Evolutionary conservation across 2,797 vertebrate genomes (phyloP).

Genomic region (Danio choprae): DNA sequence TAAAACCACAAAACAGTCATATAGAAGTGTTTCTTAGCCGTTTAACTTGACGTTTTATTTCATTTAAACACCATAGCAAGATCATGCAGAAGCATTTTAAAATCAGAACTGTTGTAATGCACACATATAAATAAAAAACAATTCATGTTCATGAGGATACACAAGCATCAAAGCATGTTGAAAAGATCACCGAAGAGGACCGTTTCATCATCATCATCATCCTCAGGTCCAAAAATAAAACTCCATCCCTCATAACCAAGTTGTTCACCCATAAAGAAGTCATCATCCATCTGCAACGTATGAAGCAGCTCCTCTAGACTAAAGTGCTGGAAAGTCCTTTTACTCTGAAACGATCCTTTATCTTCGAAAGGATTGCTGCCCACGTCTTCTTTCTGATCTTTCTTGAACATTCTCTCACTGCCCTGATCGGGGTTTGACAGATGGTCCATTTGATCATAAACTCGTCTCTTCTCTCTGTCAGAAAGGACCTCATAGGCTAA

Average conservation of each 20-base stretch:
- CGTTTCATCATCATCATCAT: slow-evolving; percentile 8
- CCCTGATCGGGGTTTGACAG: slow-evolving; percentile 2
- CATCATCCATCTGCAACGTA: slow-evolving; percentile 44
- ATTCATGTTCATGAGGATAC: background rate
- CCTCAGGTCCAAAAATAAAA: slow-evolving; percentile 45
- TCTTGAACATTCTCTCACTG: slow-evolving; percentile 1
- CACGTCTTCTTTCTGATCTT: slow-evolving; percentile 9
- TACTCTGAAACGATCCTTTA: slow-evolving; percentile 17
- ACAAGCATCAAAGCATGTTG: slow-evolving; percentile 39
- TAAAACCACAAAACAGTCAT: background rate
- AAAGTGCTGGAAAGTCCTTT: slow-evolving; percentile 24
- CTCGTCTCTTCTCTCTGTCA: slow-evolving; percentile 35
- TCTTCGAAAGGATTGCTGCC: background rate
- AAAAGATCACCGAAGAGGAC: slow-evolving; percentile 46
- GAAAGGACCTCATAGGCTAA: slow-evolving; percentile 58
- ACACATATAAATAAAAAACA: background rate
- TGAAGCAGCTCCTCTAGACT: slow-evolving; percentile 46
- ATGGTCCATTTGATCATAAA: slow-evolving; percentile 46
- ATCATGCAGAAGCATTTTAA: background rate
- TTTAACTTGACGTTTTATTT: slow-evolving; percentile 5
- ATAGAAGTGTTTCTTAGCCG: background rate
- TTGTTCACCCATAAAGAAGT: slow-evolving; percentile 38
- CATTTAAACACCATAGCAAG: background rate
- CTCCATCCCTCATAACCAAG: slow-evolving; percentile 41
- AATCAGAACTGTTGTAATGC: background rate